phyloP scores from a whole-genome alignment of 2,113 vertebrate species.

The Leuciscus idus region DNA sequence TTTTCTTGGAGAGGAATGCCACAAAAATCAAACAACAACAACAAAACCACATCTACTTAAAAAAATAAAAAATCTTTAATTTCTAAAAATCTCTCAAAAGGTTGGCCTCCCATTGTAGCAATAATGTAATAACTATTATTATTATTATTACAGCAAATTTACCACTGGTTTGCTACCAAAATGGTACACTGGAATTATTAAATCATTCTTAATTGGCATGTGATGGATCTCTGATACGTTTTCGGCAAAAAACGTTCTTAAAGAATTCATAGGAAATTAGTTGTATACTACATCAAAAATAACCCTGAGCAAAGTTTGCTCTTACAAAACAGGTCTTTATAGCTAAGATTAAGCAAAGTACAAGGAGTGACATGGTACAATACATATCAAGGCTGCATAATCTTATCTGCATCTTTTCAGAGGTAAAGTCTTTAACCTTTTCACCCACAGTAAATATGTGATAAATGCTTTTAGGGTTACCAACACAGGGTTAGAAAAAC shows the following conservation, averaged over 20 bases:
- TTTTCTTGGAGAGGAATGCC: neutral
- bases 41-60: too few relatives aligned
- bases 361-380: neutral
- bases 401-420: slow-evolving; percentile 5
- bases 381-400: slow-evolving; percentile 1
- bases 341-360: neutral
- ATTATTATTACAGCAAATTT: neutral
- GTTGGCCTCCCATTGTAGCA: neutral
- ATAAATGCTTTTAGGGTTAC: neutral
- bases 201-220: neutral
- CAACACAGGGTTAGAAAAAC: neutral
- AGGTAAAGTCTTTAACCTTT: neutral
- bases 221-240: neutral
- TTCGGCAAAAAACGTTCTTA: neutral
- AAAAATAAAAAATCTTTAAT: too few relatives aligned
- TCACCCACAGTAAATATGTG: neutral
- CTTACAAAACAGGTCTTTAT: neutral
- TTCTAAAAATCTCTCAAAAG: neutral
- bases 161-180: neutral
- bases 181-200: neutral
- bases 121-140: too few relatives aligned
- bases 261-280: neutral
- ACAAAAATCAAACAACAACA: neutral
- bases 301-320: neutral
- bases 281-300: neutral